Conservation (phyloP, 2,888 invertebrate genomes). For the Catocala nupta region DNA sequence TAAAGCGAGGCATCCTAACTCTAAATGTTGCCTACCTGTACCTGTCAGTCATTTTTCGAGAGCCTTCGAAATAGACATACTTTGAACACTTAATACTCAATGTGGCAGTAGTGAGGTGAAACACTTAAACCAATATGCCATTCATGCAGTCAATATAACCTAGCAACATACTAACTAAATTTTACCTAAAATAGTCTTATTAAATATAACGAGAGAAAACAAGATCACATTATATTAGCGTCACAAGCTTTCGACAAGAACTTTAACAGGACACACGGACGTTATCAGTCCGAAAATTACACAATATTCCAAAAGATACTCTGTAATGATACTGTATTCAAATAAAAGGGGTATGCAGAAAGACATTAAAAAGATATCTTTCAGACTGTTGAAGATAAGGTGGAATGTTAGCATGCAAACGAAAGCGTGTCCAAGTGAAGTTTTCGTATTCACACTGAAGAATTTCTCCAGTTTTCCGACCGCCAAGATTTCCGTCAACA, state of each 20-base stretch:
- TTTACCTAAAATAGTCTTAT: neutral
- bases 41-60: too few relatives aligned
- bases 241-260: neutral
- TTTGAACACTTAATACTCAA: too few relatives aligned
- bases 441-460: slow-evolving; percentile 40
- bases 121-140: too few relatives aligned
- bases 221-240: neutral
- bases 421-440: slow-evolving; percentile 26
- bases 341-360: slow-evolving; percentile 21
- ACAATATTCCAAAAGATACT: slow-evolving; percentile 15
- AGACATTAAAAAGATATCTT: slow-evolving; percentile 48
- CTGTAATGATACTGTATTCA: slow-evolving; percentile 24
- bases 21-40: too few relatives aligned
- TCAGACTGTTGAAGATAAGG: slow-evolving; percentile 42
- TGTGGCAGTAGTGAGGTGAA: too few relatives aligned
- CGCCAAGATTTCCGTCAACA: slow-evolving; percentile 18
- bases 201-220: neutral
- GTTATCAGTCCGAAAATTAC: neutral
- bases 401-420: slow-evolving; percentile 38
- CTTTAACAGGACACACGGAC: neutral
- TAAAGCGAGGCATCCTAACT: too few relatives aligned
- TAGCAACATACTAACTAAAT: neutral
- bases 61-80: too few relatives aligned
- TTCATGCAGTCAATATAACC: too few relatives aligned
- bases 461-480: slow-evolving; percentile 28